These are phyloP conservation scores for Tursiops truncatus DNA, from an alignment of 2,113 vertebrate species.

Conservation along the genomic window DNA sequence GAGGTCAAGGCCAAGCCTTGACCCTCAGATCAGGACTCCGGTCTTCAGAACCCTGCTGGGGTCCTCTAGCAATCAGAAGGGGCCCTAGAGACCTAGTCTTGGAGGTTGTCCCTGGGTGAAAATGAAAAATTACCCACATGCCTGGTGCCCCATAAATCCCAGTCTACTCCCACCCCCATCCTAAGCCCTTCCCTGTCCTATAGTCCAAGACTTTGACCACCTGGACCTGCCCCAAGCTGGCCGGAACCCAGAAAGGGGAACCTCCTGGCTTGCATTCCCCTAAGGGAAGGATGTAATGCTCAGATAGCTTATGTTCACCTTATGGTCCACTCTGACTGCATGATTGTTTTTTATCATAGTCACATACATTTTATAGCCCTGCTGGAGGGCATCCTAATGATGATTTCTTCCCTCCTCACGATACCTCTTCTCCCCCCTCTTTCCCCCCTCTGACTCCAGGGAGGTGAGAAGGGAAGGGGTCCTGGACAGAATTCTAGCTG, in stretches of 20 bases:
- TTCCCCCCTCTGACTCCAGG: background rate
- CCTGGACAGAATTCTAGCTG: conserved; percentile 30
- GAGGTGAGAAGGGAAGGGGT: conserved; percentile 23
- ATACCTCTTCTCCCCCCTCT: background rate
- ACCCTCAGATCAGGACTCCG: background rate
- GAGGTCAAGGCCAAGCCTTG: background rate
- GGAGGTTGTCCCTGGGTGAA: background rate
- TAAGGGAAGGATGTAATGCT: background rate
- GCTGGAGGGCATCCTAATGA: background rate
- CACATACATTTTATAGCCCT: background rate
- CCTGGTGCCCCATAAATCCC: background rate
- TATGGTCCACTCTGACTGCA: background rate
- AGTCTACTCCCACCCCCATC: background rate
- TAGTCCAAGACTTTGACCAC: background rate
- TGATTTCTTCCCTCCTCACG: background rate
- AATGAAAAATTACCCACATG: background rate
- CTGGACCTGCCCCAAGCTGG: conserved; percentile 13
- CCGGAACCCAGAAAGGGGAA: background rate
- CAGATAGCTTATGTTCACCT: background rate
- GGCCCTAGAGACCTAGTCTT: background rate
- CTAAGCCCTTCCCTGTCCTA: background rate
- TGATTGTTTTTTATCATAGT: background rate
- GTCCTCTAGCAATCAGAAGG: background rate
- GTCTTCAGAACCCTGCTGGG: background rate
- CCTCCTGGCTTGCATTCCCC: background rate